phyloP scores from a whole-genome alignment of 2,113 vertebrate species.

The Syrrhaptes paradoxus region DNA sequence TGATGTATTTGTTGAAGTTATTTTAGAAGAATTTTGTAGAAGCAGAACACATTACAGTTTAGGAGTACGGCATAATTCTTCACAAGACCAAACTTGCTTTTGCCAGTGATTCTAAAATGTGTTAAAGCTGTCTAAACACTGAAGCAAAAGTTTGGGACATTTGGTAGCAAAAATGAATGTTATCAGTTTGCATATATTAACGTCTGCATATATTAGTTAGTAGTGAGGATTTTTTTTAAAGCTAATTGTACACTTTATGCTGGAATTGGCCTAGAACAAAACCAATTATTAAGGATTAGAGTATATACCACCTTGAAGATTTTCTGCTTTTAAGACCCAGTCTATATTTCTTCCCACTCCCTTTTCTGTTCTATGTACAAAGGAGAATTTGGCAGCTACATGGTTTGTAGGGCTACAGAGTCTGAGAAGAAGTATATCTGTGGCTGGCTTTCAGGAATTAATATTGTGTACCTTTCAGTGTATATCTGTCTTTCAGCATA shows the following conservation, averaged over 20 bases:
- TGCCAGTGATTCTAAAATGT: background rate
- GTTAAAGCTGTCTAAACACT: background rate
- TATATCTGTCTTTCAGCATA: too few species aligned
- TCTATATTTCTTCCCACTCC: background rate
- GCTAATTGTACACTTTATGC: background rate
- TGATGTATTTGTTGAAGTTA: background rate
- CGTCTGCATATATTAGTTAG: background rate
- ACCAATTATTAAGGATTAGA: background rate
- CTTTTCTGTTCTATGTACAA: background rate
- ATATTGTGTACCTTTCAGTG: background rate
- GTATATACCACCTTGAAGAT: background rate
- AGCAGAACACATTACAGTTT: background rate
- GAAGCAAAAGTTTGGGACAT: background rate
- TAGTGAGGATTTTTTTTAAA: background rate
- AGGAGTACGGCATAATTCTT: background rate
- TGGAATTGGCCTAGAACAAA: background rate
- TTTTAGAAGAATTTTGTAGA: background rate
- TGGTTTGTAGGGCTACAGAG: background rate
- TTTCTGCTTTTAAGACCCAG: background rate
- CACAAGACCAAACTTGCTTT: background rate
- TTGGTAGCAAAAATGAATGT: background rate
- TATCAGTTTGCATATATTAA: background rate
- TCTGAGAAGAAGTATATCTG: background rate
- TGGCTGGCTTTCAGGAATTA: background rate
- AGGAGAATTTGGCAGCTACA: background rate